Percentiles rank a stretch among this genome's conserved stretches.
phyloP scores from a whole-genome alignment of 1,140 invertebrate genomes.

The Philaenus spumarius region DNA sequence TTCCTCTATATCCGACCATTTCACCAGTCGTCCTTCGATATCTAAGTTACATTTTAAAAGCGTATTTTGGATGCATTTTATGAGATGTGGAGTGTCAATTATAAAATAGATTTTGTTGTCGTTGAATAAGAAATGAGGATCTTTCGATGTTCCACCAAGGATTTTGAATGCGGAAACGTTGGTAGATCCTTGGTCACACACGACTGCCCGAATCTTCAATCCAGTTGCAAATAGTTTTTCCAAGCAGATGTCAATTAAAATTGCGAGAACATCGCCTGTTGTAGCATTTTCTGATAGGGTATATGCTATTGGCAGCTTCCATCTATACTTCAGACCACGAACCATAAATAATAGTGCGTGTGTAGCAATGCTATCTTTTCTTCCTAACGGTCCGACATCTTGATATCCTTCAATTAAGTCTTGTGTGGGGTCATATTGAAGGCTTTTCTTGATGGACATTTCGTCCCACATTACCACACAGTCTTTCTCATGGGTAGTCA shows the following conservation, averaged over 20 bases:
- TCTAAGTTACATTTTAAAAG: background rate
- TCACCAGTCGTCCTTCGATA: background rate
- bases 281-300: background rate
- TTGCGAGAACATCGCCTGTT: background rate
- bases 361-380: background rate
- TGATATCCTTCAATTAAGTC: conserved; percentile 6
- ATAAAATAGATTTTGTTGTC: background rate
- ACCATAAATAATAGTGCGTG: conserved; percentile 16
- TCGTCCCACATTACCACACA: conserved; percentile 7
- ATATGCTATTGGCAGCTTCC: conserved; percentile 8
- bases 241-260: background rate
- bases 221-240: background rate
- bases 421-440: too few relatives aligned
- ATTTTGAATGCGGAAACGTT: too few relatives aligned
- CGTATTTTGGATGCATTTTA: background rate
- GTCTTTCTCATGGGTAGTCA: conserved; percentile 2
- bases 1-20: too few relatives aligned
- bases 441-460: conserved; percentile 10
- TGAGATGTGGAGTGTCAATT: too few relatives aligned
- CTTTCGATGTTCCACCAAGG: background rate
- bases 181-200: too few relatives aligned
- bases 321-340: conserved; percentile 4
- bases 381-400: conserved; percentile 11
- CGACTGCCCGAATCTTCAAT: too few relatives aligned
- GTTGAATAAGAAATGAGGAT: background rate